These are phyloP conservation scores for Euclidia mi DNA, from an alignment of 2,888 invertebrate genomes.

Conservation along the genomic window DNA sequence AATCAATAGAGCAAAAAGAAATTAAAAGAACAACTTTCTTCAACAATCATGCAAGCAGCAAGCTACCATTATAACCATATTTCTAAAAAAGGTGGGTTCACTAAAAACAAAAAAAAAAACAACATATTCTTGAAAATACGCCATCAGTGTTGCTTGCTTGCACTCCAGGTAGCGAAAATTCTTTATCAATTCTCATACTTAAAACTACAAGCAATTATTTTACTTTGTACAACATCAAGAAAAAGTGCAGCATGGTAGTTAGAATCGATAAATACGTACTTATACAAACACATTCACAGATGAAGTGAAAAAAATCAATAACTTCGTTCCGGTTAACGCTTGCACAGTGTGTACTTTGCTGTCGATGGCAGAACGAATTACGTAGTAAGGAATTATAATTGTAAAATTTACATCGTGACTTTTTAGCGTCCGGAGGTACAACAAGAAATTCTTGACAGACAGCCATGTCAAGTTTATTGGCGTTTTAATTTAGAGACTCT, in stretches of 20 bases:
- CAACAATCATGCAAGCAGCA: too few species aligned
- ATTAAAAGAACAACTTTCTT: too few species aligned
- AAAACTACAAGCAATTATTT: background rate
- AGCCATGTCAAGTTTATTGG: too few species aligned
- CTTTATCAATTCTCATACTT: background rate
- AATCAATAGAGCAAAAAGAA: too few species aligned
- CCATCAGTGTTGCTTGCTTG: background rate
- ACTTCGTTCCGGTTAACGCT: conserved; percentile 31
- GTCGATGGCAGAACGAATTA: conserved; percentile 2
- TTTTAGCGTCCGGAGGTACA: too few species aligned
- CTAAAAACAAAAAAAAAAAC: too few species aligned
- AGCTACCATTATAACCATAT: too few species aligned
- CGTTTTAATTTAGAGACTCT: too few species aligned
- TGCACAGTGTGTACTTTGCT: conserved; percentile 5
- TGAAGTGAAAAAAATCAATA: conserved; percentile 13
- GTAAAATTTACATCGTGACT: background rate
- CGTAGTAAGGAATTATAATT: background rate
- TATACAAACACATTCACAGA: conserved; percentile 2
- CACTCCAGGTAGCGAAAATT: background rate
- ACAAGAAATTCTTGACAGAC: too few species aligned
- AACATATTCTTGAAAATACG: too few species aligned
- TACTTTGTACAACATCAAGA: background rate
- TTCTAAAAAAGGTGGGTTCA: too few species aligned
- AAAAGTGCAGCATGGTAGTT: background rate
- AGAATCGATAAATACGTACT: background rate